Evolutionary conservation across 2,113 vertebrate genomes (phyloP).

Genomic region (Myrmophylax atrothorax): DNA sequence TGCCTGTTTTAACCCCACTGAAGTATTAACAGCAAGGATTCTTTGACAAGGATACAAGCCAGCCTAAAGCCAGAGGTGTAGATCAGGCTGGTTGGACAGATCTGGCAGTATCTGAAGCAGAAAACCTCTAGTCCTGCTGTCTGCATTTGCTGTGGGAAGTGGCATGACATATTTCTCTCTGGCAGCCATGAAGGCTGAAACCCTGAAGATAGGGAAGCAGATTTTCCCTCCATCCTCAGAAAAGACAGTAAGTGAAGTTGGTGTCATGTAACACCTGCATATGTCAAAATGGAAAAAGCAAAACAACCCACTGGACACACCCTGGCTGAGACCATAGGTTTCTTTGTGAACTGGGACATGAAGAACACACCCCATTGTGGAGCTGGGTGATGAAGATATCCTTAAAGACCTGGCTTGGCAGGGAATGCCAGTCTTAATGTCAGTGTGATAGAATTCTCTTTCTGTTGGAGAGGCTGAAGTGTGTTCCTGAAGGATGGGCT

Average conservation of each 20-base stretch:
- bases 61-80: neutral
- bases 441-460: neutral
- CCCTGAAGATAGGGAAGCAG: neutral
- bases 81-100: neutral
- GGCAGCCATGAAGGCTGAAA: neutral
- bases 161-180: neutral
- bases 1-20: neutral
- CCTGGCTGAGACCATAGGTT: neutral
- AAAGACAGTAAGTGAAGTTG: neutral
- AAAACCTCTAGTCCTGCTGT: neutral
- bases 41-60: neutral
- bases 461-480: neutral
- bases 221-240: neutral
- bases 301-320: neutral
- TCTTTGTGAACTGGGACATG: neutral
- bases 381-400: neutral
- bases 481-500: neutral
- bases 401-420: neutral
- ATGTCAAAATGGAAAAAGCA: neutral
- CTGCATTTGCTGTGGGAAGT: neutral
- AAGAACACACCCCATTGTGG: neutral
- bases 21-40: neutral
- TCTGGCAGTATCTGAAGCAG: neutral
- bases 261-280: neutral
- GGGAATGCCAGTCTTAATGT: neutral